Base-by-base conservation (phyloP, 1,140 invertebrate genomes). In the Drosophila watanabei region DNA sequence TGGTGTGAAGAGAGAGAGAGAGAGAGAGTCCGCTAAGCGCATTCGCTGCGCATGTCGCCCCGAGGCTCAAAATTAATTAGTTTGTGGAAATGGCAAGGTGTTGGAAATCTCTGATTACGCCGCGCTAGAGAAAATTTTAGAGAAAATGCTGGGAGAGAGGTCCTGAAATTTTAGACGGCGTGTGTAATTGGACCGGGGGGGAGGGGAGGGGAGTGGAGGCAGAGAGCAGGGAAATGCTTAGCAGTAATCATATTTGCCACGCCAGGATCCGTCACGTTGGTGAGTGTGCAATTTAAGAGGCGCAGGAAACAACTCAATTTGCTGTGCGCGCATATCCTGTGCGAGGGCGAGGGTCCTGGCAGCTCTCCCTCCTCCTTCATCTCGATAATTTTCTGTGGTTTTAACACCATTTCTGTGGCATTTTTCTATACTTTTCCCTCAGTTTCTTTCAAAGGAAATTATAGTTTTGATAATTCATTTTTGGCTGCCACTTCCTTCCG, bases 231-330 rank as follows among this genome's bases (percentile, higher is more conserved):
- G 48, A 64, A 32, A 61, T 58, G 57, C 77, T 90, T 89, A 89
- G 85, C 86, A 90, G 39, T 89, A 89, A 89, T 89, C 85, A 89
- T 90, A 90, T 89, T 89, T 72, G 65, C 86, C 79, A 89, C 86
- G 80, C 77, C 84, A 54, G 72, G 41, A 65, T 76, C 52, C 52
- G 70, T 52, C 28, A 52, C 32, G 52, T 39, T 41, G 20, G 57
- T 89, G 54, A 81, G 84, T 85, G 70, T 88, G 85, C 85, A 88
- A 85, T 88, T 88, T 48, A 58, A 75, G 46, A 75, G 46, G 41
- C 43, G 66, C 85, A 89, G 85, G 85, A 89, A 89, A 75, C 75
- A 86, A 80, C 86, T 89, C 86, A 89, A 89, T 89, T 90, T 90
- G 65, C 77, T 28, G 32, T 24, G 28, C 11, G 54, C 52, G 78